Conservation (phyloP, 2,797 vertebrate species). For the Semotilus atromaculatus region DNA sequence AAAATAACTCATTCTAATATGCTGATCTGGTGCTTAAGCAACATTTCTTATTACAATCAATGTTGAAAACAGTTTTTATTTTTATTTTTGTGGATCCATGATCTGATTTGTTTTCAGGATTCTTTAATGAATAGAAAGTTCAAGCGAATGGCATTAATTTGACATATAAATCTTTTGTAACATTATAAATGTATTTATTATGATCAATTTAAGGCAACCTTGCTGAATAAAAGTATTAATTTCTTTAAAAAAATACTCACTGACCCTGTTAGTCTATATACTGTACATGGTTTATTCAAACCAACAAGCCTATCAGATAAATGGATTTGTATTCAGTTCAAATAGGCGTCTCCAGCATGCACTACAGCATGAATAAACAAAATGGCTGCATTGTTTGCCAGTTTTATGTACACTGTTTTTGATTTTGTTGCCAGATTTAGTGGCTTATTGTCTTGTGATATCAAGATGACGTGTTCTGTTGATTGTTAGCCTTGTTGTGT, state of each 20-base stretch:
- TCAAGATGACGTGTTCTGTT: background rate
- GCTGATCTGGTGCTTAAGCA: background rate
- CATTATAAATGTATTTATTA: too few species aligned
- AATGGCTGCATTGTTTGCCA: background rate
- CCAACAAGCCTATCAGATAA: too few species aligned
- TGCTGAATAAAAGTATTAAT: background rate
- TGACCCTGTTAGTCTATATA: background rate
- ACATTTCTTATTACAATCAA: too few species aligned
- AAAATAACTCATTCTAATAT: background rate
- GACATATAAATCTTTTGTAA: too few species aligned
- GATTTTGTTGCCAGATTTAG: background rate
- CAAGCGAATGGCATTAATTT: too few species aligned
- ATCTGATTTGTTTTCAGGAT: too few species aligned
- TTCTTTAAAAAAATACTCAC: background rate
- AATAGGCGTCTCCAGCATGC: background rate
- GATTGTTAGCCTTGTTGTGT: background rate
- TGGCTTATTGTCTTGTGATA: background rate
- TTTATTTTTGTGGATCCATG: background rate
- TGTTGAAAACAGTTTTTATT: too few species aligned
- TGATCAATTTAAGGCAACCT: too few species aligned
- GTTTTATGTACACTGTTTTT: slow-evolving; percentile 10
- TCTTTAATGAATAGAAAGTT: too few species aligned
- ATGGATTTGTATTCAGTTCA: too few species aligned
- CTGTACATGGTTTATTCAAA: background rate
- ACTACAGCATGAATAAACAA: background rate